phyloP scores from a whole-genome alignment of 2,113 vertebrate species.

The Sakesphorus luctuosus region DNA sequence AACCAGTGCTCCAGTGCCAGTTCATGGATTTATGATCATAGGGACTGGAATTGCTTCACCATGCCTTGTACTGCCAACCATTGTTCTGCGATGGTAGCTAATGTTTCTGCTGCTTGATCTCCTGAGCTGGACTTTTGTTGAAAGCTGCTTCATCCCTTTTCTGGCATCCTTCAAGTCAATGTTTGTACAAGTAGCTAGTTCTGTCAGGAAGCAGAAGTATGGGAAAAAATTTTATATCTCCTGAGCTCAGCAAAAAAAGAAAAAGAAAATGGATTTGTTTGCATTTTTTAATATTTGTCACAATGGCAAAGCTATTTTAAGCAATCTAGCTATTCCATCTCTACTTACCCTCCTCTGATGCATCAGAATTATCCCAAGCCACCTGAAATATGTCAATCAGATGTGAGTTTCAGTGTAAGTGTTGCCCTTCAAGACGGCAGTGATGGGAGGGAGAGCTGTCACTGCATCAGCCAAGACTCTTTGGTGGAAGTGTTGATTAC shows the following conservation, averaged over 20 bases:
- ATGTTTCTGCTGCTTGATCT: neutral
- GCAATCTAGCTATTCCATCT: slow-evolving; percentile 16
- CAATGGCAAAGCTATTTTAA: slow-evolving; percentile 46
- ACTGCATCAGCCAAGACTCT: slow-evolving; percentile 2
- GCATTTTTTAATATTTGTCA: slow-evolving; percentile 41
- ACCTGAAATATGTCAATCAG: slow-evolving; percentile 51
- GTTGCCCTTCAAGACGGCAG: neutral
- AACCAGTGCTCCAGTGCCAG: neutral
- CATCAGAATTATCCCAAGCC: slow-evolving; percentile 24
- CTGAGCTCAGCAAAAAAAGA: slow-evolving; percentile 29
- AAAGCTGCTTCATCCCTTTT: neutral
- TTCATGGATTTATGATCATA: neutral
- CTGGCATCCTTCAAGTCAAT: slow-evolving; percentile 1
- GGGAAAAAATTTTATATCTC: slow-evolving; percentile 5
- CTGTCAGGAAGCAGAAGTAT: slow-evolving; percentile 19
- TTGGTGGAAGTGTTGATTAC: neutral
- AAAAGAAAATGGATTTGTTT: slow-evolving; percentile 32
- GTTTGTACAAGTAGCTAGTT: neutral
- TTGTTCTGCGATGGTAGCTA: neutral
- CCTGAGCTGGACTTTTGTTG: neutral
- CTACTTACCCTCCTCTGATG: neutral
- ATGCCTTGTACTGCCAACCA: rapidly evolving
- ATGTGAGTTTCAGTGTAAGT: neutral
- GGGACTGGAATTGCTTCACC: neutral
- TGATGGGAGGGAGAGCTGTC: neutral